Conservation (phyloP, 2,888 invertebrate genomes). For the Acronicta aceris region DNA sequence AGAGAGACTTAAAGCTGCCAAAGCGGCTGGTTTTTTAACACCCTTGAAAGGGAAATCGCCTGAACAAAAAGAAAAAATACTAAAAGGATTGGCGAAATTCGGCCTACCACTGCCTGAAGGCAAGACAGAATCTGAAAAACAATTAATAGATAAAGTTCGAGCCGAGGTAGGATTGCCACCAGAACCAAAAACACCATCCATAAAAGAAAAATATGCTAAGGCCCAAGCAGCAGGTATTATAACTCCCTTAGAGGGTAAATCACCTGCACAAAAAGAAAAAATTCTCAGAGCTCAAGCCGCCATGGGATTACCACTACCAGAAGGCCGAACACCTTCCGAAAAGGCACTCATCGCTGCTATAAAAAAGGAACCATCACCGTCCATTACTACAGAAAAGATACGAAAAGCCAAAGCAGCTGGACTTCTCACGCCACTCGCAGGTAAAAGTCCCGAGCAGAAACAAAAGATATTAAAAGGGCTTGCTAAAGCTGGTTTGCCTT, state of each 20-base stretch:
- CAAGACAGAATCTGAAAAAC: constrained; percentile 19
- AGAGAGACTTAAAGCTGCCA: constrained; percentile 49
- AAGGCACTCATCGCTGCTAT: constrained; percentile 8
- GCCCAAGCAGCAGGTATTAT: constrained; percentile 57
- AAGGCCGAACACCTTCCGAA: constrained; percentile 11
- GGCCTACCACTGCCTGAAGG: constrained; percentile 34
- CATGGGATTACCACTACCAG: constrained; percentile 2
- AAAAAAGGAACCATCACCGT: constrained; percentile 6
- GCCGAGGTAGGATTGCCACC: constrained; percentile 16
- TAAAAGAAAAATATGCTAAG: constrained; percentile 55
- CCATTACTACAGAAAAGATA: constrained; percentile 36
- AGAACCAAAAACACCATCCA: constrained; percentile 47
- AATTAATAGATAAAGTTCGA: constrained; percentile 12
- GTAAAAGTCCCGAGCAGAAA: constrained; percentile 23
- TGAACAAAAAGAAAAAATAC: constrained; percentile 24
- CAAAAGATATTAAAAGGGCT: constrained; percentile 22
- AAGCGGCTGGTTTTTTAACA: constrained; percentile 50
- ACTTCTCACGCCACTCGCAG: constrained; percentile 28
- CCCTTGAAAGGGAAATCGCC: constrained; percentile 25
- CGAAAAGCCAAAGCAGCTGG: constrained; percentile 37
- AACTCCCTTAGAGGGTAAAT: constrained; percentile 43
- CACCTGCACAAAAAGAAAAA: constrained; percentile 25
- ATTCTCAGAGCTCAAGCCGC: constrained; percentile 5
- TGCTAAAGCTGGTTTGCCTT: constrained; percentile 25
- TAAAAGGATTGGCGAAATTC: constrained; percentile 20